Evolutionary conservation across 2,888 invertebrate genomes (phyloP), one percentile per base, ranked within the genome.

Genomic region (Lacanobia wlatinum): DNA sequence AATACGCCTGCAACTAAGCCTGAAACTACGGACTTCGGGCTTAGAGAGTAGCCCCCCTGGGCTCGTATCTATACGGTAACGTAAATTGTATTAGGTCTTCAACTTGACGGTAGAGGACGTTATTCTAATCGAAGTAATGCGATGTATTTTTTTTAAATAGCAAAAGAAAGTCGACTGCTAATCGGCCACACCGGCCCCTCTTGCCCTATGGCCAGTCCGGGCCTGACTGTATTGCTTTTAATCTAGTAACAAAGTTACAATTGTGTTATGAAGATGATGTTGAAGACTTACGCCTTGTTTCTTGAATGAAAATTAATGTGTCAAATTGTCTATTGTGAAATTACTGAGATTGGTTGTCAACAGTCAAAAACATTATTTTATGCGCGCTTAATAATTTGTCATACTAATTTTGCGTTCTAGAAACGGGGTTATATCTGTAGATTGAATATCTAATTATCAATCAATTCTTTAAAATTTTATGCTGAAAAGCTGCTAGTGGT

Each of bases 221-320:
- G n/a, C n/a, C n/a, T n/a, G n/a, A n/a, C n/a, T n/a, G n/a, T n/a
- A 56, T 5, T 12, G 50, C 23, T 81, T 66, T 50, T 59, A 28
- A 68, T 46, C 56, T 48, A 52, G 68, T 83, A 72, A 82, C 84
- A 70, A 68, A 73, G 76, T 83, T 83, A 82, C 70, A 55, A 38
- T 56, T 23, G 59, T 46, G 18, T 52, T 65, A 53, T 76, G 16
- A 23, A 58, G 61, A 46, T 64, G 16, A 40, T 59, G 16, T 60
- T 16, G 43, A 28, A 40, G 34, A 66, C 34, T 59, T 14, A 21
- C n/a, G n/a, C 5, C 21, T 3, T 23, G 52, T 52, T 52, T 52
- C 21, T 52, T 3, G 21, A 52, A 21, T 10, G 1, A 52, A 52
- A 53, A 53, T 23, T 3, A 18, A 10, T 52, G 52, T 21, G 21